phyloP scores from a whole-genome alignment of 2,113 vertebrate genomes.

The Philantomba maxwellii region DNA sequence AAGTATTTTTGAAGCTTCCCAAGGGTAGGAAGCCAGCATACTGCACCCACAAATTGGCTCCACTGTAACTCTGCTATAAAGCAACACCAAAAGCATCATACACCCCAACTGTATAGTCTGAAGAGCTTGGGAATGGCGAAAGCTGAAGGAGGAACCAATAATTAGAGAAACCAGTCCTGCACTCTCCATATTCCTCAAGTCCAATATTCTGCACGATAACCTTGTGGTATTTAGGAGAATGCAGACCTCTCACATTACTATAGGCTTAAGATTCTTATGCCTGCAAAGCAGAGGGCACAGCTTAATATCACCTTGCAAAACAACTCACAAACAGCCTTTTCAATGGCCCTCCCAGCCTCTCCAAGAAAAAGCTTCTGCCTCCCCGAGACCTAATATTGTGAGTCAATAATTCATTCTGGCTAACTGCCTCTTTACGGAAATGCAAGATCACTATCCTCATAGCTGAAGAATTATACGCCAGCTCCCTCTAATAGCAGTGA shows the following conservation, averaged over 20 bases:
- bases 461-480: neutral
- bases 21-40: neutral
- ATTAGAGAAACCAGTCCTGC: neutral
- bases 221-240: neutral
- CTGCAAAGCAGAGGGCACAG: neutral
- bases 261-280: neutral
- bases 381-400: neutral
- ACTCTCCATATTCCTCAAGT: neutral
- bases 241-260: neutral
- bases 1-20: neutral
- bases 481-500: neutral
- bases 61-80: neutral
- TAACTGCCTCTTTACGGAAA: conserved; percentile 17
- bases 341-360: neutral
- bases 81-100: neutral
- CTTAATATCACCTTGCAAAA: neutral
- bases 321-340: neutral
- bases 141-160: neutral
- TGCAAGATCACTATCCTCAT: neutral
- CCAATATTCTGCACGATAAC: neutral
- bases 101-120: neutral
- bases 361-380: neutral
- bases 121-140: neutral
- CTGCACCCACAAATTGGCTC: neutral
- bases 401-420: neutral